Conservation (phyloP, 2,888 invertebrate genomes). For the Orthosia incerta region DNA sequence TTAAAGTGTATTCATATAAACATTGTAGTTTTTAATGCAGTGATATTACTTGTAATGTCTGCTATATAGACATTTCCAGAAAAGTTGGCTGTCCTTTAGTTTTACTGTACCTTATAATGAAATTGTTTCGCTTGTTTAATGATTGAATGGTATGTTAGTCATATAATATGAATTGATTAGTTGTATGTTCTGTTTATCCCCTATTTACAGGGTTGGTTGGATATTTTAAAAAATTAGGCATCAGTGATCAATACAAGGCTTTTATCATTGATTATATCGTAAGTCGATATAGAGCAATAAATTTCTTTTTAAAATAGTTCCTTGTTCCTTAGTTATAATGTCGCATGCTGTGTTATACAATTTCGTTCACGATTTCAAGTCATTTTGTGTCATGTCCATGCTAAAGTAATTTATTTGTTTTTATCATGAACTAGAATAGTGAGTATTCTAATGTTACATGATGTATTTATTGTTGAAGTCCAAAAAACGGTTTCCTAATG, state of each 20-base stretch:
- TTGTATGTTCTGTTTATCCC: conserved; percentile 63
- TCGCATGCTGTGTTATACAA: conserved; percentile 78
- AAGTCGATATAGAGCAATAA: conserved; percentile 55
- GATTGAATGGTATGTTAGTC: conserved; percentile 60
- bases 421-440: conserved; percentile 78
- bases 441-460: conserved; percentile 84
- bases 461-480: conserved; percentile 87
- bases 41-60: conserved; percentile 84
- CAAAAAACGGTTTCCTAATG: conserved; percentile 81
- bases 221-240: conserved; percentile 40
- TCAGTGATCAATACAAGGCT: conserved; percentile 46
- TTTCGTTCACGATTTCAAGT: conserved; percentile 78
- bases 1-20: conserved; percentile 73
- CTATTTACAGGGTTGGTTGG: conserved; percentile 59
- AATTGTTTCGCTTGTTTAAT: conserved; percentile 57
- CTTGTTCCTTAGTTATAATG: conserved; percentile 73
- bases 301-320: conserved; percentile 75
- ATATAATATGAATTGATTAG: conserved; percentile 57
- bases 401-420: conserved; percentile 80
- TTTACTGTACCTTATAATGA: conserved; percentile 58
- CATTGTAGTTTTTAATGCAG: conserved; percentile 77
- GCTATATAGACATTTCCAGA: conserved; percentile 63
- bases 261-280: conserved; percentile 58
- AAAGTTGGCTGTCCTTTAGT: conserved; percentile 64
- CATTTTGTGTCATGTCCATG: conserved; percentile 83